These are phyloP conservation scores for Amiota communis DNA, from an alignment of 2,888 invertebrate species.

Conservation along the genomic window DNA sequence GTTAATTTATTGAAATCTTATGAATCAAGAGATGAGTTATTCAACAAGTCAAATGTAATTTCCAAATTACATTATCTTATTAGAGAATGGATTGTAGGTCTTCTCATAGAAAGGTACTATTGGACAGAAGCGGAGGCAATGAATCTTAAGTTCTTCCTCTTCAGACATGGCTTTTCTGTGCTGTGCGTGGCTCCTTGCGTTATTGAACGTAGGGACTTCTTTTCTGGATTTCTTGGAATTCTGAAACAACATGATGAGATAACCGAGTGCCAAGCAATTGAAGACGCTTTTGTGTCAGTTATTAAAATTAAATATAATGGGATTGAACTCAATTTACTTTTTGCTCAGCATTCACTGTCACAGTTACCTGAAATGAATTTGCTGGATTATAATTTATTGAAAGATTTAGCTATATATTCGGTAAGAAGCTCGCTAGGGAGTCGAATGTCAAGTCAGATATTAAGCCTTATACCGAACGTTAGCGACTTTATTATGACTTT, in stretches of 20 bases:
- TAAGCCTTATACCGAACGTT: slow-evolving; percentile 93
- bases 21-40: slow-evolving; percentile 88
- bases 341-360: slow-evolving; percentile 90
- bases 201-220: slow-evolving; percentile 91
- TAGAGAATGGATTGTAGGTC: slow-evolving; percentile 89
- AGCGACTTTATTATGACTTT: slow-evolving; percentile 90
- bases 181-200: slow-evolving; percentile 96
- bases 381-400: slow-evolving; percentile 87
- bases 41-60: too few relatives aligned
- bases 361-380: slow-evolving; percentile 91
- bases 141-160: slow-evolving; percentile 84
- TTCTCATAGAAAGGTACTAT: slow-evolving; percentile 59
- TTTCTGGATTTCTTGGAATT: slow-evolving; percentile 77
- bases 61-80: slow-evolving; percentile 90
- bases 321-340: slow-evolving; percentile 96
- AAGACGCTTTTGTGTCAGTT: slow-evolving; percentile 97
- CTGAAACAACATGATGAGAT: slow-evolving; percentile 87
- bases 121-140: slow-evolving; percentile 93
- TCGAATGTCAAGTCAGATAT: slow-evolving; percentile 95
- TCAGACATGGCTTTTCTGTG: slow-evolving; percentile 94
- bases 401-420: slow-evolving; percentile 86
- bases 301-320: slow-evolving; percentile 97
- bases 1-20: slow-evolving; percentile 77
- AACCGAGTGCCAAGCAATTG: slow-evolving; percentile 86
- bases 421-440: slow-evolving; percentile 91